Evolutionary conservation across 2,888 invertebrate species (phyloP).

Genomic region (Leptopterna dolabrata): DNA sequence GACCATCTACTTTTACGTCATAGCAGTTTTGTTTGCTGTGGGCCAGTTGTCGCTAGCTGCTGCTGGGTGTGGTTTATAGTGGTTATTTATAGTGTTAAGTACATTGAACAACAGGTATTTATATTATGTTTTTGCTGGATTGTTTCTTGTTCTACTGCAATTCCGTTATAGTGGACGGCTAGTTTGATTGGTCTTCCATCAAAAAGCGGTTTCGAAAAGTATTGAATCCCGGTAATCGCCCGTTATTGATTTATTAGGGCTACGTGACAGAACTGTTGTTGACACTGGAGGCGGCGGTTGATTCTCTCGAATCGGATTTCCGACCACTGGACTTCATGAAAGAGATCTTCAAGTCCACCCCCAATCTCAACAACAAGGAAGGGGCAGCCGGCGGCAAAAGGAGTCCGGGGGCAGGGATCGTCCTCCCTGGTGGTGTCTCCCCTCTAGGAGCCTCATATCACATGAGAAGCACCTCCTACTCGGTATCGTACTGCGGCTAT

Average conservation of each 20-base stretch:
- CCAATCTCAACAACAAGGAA: slow-evolving; percentile 92
- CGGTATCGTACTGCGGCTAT: slow-evolving; percentile 80
- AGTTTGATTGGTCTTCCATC: no score
- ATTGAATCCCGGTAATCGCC: no score
- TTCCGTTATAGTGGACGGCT: no score
- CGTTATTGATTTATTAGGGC: slow-evolving; percentile 70
- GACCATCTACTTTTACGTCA: no score
- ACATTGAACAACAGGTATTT: no score
- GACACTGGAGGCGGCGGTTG: slow-evolving; percentile 94
- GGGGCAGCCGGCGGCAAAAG: slow-evolving; percentile 66
- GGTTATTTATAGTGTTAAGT: no score
- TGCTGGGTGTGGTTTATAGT: no score
- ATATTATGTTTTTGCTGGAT: no score
- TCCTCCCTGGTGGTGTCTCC: slow-evolving; percentile 58
- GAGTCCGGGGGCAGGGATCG: slow-evolving; percentile 69
- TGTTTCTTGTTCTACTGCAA: no score
- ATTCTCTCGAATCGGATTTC: slow-evolving; percentile 92
- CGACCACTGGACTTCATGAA: slow-evolving; percentile 92
- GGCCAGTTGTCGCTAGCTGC: no score
- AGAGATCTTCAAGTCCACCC: slow-evolving; percentile 96
- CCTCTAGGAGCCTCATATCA: slow-evolving; percentile 65
- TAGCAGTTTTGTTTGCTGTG: no score
- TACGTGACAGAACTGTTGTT: slow-evolving; percentile 97
- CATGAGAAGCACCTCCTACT: slow-evolving; percentile 87
- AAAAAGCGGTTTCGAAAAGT: no score